These are phyloP conservation scores for Romanogobio albipinnatus DNA, from an alignment of 2,113 vertebrate genomes.

Conservation along the genomic window DNA sequence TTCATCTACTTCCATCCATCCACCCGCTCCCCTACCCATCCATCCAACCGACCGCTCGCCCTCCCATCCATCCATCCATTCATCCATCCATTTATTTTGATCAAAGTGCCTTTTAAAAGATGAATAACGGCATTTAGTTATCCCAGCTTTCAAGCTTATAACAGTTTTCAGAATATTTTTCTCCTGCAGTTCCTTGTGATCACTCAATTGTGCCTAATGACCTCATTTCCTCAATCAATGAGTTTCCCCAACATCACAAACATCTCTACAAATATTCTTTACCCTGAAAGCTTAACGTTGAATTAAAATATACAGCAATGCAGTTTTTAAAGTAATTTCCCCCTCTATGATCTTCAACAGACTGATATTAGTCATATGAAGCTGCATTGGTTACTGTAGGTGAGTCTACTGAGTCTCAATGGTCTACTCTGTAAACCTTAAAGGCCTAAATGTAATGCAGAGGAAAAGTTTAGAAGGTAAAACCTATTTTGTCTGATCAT, in stretches of 20 bases:
- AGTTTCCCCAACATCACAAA: neutral
- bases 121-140: neutral
- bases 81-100: too few species aligned
- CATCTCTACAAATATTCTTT: neutral
- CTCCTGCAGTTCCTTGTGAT: neutral
- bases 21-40: too few species aligned
- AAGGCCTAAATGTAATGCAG: neutral
- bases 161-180: neutral
- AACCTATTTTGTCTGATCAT: slow-evolving; percentile 5
- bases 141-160: neutral
- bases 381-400: neutral
- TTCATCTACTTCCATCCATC: too few species aligned
- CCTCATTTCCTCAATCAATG: neutral
- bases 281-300: neutral
- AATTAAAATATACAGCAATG: neutral
- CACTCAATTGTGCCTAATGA: neutral
- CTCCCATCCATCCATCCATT: too few species aligned
- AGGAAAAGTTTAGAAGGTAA: slow-evolving; percentile 1
- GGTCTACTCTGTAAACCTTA: neutral
- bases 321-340: neutral
- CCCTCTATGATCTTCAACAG: neutral
- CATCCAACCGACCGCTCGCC: too few species aligned
- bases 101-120: neutral
- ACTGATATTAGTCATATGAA: neutral
- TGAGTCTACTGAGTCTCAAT: neutral